Conservation (phyloP, 2,113 vertebrate species). For the Eudyptes chrysolophus region DNA sequence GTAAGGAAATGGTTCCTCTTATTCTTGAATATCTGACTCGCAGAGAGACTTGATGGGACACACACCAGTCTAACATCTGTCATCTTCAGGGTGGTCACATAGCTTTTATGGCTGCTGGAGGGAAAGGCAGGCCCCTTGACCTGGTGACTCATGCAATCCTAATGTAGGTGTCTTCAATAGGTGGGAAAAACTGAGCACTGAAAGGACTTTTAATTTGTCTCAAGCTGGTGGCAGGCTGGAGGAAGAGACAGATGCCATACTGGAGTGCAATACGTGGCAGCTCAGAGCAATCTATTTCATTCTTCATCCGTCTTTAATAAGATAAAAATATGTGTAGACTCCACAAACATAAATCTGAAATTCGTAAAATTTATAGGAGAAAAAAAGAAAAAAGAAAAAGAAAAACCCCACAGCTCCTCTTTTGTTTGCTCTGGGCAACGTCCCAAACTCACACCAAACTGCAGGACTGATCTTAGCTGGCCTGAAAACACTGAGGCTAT, state of each 20-base stretch:
- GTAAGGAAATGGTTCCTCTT: background rate
- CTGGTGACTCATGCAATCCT: background rate
- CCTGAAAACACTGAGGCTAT: background rate
- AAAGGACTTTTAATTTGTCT: background rate
- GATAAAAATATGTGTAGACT: background rate
- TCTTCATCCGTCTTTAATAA: background rate
- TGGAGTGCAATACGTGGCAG: background rate
- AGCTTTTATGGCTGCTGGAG: background rate
- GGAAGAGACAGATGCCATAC: background rate
- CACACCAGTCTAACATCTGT: background rate
- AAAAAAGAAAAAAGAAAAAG: background rate
- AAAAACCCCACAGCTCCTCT: background rate
- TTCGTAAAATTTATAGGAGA: background rate
- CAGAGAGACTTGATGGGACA: background rate
- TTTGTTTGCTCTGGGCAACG: constrained; percentile 5
- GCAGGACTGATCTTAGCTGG: background rate
- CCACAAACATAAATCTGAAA: constrained; percentile 11
- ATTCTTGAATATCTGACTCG: background rate
- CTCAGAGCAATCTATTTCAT: background rate
- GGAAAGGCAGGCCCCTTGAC: background rate
- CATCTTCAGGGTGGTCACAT: background rate
- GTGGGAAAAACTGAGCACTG: background rate
- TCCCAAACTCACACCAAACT: constrained; percentile 37
- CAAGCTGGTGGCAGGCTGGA: background rate
- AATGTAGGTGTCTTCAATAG: background rate